Evolutionary conservation across 2,797 vertebrate species (phyloP).

Genomic region (Poecilia gillii): DNA sequence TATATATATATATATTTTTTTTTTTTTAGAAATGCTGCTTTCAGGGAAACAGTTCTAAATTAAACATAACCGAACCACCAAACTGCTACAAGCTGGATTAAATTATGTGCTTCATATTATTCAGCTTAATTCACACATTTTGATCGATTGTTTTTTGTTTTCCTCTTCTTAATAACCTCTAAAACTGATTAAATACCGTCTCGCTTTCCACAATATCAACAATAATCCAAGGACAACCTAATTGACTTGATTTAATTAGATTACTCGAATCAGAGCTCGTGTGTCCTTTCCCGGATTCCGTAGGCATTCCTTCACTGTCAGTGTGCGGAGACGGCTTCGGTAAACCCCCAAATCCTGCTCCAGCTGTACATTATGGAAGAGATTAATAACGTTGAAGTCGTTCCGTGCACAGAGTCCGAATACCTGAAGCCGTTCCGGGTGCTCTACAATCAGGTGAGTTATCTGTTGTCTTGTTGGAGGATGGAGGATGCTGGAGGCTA

Average conservation of each 20-base stretch:
- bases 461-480: constrained; percentile 10
- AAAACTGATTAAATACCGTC: neutral
- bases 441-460: constrained; percentile 83
- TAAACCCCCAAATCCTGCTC: constrained; percentile 46
- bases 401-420: constrained; percentile 85
- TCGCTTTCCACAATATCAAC: neutral
- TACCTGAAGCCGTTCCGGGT: constrained; percentile 87
- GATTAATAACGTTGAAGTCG: constrained; percentile 84
- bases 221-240: neutral
- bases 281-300: constrained; percentile 64
- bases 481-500: constrained; percentile 57
- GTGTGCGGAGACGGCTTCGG: constrained; percentile 69
- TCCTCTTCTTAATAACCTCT: neutral
- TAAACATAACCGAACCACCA: neutral
- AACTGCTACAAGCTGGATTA: neutral
- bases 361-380: constrained; percentile 80
- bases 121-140: neutral
- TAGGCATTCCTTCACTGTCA: constrained; percentile 72
- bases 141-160: neutral
- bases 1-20: no score
- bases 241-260: neutral
- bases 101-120: neutral
- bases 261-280: neutral
- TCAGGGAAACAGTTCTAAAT: neutral
- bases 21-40: neutral